A percentile compares a stretch with the other conserved stretches of the same genome.
Evolutionary conservation across 2,797 vertebrate species (phyloP).

Genomic region (Austrolebias charrua): DNA sequence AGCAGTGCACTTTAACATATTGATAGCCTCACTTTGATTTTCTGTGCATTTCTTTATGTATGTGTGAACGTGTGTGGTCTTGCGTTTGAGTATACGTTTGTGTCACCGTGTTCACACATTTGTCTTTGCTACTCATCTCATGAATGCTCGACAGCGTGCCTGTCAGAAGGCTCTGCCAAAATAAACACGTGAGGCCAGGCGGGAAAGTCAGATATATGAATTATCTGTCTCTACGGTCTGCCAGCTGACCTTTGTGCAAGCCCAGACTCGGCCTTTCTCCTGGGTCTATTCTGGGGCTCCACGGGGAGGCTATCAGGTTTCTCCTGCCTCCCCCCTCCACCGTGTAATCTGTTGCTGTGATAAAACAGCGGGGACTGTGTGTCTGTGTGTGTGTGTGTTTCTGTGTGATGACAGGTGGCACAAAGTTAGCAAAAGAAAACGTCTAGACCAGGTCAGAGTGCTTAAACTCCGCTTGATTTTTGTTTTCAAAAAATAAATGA

Average conservation of each 20-base stretch:
- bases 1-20: neutral
- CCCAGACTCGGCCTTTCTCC: conserved; percentile 66
- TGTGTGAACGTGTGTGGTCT: conserved; percentile 56
- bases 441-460: conserved; percentile 38
- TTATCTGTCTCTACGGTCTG: conserved; percentile 58
- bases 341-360: conserved; percentile 51
- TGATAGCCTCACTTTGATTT: neutral
- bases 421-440: conserved; percentile 37
- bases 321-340: conserved; percentile 54
- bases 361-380: conserved; percentile 53
- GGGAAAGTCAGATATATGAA: conserved; percentile 63
- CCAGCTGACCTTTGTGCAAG: conserved; percentile 46
- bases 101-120: conserved; percentile 69
- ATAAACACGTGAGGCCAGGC: conserved; percentile 66
- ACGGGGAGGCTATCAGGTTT: conserved; percentile 62
- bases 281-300: conserved; percentile 70
- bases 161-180: conserved; percentile 60
- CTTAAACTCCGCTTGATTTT: conserved; percentile 39
- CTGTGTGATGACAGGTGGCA: conserved; percentile 56
- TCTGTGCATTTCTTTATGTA: neutral
- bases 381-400: conserved; percentile 21
- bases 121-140: conserved; percentile 68
- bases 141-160: conserved; percentile 49
- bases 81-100: conserved; percentile 30
- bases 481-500: conserved; percentile 49